Evolutionary conservation across 2,797 vertebrate genomes (phyloP), one percentile per base, ranked within the genome.

Genomic region (Sebastes ruberrimus): DNA sequence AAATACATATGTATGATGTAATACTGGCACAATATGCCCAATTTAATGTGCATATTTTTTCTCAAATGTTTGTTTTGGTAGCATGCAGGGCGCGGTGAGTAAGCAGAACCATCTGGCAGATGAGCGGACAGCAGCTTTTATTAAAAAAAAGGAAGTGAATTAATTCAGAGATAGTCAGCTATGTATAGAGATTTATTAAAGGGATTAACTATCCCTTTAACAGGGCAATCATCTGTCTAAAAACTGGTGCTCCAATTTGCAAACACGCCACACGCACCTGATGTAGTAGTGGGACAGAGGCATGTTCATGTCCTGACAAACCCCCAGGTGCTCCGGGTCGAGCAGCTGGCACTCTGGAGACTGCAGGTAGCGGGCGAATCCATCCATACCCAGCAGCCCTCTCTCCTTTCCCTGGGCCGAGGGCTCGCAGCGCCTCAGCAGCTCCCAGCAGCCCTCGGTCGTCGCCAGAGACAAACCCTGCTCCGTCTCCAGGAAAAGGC

Each of bases 241-340:
- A 56, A n/a, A 23, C 63, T 49, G 32, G 6, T 11, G 4, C 42
- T 27, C 18, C 11, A 2, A 18, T 42, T 20, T 7, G 18, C 7
- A 30, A 32, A 69, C 20, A 23, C 5, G 60, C 4, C 7, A 35
- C 52, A 60, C 78, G 1, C 71, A 95, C 94, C 94, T 94, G 93
- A 99, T 97, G 88, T 98, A 99, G 90, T 99, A 99, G 94, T 99
- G 98, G 27, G 97, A 98, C 80, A 99, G 94, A 55, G 98, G 97
- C 88, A 98, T 96, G 68, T 93, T 97, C 98, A 99, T 99, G 89
- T 99, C 98, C 88, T 99, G 99, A 82, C 97, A 96, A 10, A 99
- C 96, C 22, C 95, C 97, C 89, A 95, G 97, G 82, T 99, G 98
- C 84, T 98, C 96, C 1, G 97, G 97, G 91, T 99, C 98, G 66